Base-by-base conservation (phyloP, 2,797 vertebrate species). In the Halcyon smyrnensis region DNA sequence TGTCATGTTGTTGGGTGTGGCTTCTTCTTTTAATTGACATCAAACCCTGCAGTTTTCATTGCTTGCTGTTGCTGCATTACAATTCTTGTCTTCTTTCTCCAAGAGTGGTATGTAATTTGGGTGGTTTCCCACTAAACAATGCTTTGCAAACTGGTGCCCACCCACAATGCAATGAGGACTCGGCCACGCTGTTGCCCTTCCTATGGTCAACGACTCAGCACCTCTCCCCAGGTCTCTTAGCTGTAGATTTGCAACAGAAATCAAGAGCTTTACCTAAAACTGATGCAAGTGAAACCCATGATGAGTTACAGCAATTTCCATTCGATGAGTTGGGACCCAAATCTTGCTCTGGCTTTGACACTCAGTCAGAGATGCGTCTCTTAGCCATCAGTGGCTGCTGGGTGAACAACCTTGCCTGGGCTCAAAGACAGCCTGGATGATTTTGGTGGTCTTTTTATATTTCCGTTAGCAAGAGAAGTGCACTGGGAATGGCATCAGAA, bases 101-200 rank as follows among this genome's bases (percentile, higher is more conserved):
- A 41, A 46, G 27, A 51, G 13, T 3, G 2, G 18, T 11, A n/a
- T 0, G 37, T 6, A 27, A 71, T 76, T 24, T 34, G 45, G 30
- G 53, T 48, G 67, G 20, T 2, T 84, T 75, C 21, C 36, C 19
- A 21, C 46, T 2, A 0, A 3, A 28, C 21, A 27, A 28, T 1
- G 3, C 39, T 57, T 90, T 46, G 62, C 56, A 37, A 36, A 8
- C 39, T 6, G 32, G 14, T 51, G 70, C 19, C 37, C 41, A n/a
- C 14, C 27, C 37, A 23, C 21, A 6, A 23, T 4, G 11, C 12
- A 21, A n/a, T 4, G 51, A 62, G 53, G 25, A 11, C 24, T 30
- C 0, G 0, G 32, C 39, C 77, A 34, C 3, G 0, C 28, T 7
- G 28, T 18, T 16, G 0, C 28, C 4, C 15, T 32, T n/a, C 1